Base-by-base conservation (phyloP, 2,113 vertebrate species). In the Psettodes erumei region DNA sequence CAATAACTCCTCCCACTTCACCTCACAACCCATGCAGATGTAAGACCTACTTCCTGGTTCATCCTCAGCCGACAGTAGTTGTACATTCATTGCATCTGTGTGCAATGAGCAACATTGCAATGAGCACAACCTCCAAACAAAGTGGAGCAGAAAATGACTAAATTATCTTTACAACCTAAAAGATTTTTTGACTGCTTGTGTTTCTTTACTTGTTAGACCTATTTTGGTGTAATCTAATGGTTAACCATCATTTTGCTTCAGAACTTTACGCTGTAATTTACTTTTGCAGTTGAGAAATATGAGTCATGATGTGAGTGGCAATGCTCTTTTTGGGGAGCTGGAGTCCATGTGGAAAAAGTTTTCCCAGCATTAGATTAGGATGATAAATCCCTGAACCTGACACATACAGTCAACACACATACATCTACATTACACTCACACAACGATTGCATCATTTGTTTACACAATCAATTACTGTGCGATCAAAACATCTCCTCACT, bases 391-490 rank as follows among this genome's bases (percentile, higher is more conserved):
- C 48, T 35, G 21, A 35, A 65, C 42, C 40, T 27, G 28, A 58
- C 45, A 58, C 53, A 70, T 8, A 25, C 38, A 32, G 19, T n/a
- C 4, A 32, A 35, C 50, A n/a, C 19, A 33, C 59, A 63, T 28
- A 27, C 37, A 73, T 71, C 40, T 48, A 48, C 37, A 68, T 65
- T 63, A 69, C 38, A 58, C 23, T 27, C 27, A 35, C 43, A 32
- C 43, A 59, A 65, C 71, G 11, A 66, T 33, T 43, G n/a, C 37
- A 18, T 42, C 18, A 59, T 67, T 67, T 50, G 8, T 50, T 81
- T 45, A 37, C 62, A 60, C 69, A 62, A 59, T 82, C 58, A 69
- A 61, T 79, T 81, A 48, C 30, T 28, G 59, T 25, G 45, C 61
- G 42, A 54, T 66, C 42, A 68, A 69, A 73, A 53, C 67, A 64